Base-by-base conservation (phyloP, 1,140 invertebrate genomes). In the Elysia chlorotica region DNA sequence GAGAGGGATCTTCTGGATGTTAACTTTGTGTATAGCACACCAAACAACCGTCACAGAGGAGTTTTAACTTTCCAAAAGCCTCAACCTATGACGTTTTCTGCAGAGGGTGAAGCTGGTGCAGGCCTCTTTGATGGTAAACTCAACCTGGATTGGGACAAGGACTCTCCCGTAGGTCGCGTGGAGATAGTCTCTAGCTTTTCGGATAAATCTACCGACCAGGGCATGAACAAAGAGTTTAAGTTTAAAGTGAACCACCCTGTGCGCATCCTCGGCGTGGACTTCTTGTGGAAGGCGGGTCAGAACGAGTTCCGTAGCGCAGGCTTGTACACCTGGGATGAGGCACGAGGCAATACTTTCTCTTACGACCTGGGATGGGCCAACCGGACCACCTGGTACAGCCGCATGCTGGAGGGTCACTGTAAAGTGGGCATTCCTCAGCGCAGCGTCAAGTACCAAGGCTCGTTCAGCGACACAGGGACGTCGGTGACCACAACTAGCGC, bases 131-230 rank as follows among this genome's bases (percentile, higher is more conserved):
- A 74, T 38, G 77, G 68, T 2, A 73, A 80, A 19, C 33, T 80
- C 3, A 63, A 59, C 6, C 35, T 80, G 2, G 80, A 84, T 69
- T 84, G 82, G 82, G 71, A 82, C 65, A 81, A 81, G 65, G 35
- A 38, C 21, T 73, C 78, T 2, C 41, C 70, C 1, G 70, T 76
- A 30, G 79, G 76, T 30, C 76, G 79, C 23, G 61, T 82, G 53
- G 72, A 76, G 28, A 19, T 81, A 17, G 33, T 37, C n/a, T 59
- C 67, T 1, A 59, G 70, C 31, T 74, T 65, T 57, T 63, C 63
- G 2, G 73, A 79, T 48, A 53, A 48, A 65, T 35, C 62, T 2
- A 38, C 68, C 28, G 5, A 4, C 19, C 14, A 17, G 19, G 41
- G 38, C 28, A 33, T 57, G 4, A 57, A 73, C 19, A 70, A 30